phyloP scores from a whole-genome alignment of 2,888 invertebrate species.

The Drosophila leonis region DNA sequence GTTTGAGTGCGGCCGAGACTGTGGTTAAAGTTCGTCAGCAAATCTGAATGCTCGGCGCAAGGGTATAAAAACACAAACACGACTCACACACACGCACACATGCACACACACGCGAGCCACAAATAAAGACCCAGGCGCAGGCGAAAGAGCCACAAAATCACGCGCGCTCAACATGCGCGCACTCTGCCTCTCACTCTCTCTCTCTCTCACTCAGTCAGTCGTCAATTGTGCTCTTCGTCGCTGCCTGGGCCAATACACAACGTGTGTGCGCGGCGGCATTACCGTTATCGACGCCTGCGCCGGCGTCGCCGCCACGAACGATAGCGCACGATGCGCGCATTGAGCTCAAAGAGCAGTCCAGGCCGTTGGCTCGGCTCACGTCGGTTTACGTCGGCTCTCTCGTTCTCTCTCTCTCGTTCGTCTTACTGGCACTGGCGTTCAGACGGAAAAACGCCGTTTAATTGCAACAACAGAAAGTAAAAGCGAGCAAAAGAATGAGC shows the following conservation, averaged over 20 bases:
- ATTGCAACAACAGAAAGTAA: slow-evolving; percentile 77
- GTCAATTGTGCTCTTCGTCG: slow-evolving; percentile 23
- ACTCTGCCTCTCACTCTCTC: slow-evolving; percentile 28
- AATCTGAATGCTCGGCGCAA: slow-evolving; percentile 4
- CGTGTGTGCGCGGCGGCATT: slow-evolving; percentile 60
- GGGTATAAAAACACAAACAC: slow-evolving; percentile 51
- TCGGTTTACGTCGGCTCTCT: slow-evolving; percentile 31
- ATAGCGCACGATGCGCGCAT: slow-evolving; percentile 51
- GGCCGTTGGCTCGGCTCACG: slow-evolving; percentile 40
- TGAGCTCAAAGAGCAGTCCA: slow-evolving; percentile 62
- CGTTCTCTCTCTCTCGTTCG: slow-evolving; percentile 40
- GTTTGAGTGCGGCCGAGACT: not conserved
- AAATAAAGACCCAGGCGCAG: slow-evolving; percentile 66
- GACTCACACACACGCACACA: slow-evolving; percentile 46
- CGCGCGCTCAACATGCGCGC: slow-evolving; percentile 74
- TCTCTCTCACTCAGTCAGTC: slow-evolving; percentile 24
- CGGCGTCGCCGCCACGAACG: slow-evolving; percentile 52
- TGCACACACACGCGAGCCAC: slow-evolving; percentile 42
- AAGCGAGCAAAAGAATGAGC: slow-evolving; percentile 74
- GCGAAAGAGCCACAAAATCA: slow-evolving; percentile 76
- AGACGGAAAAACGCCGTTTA: slow-evolving; percentile 79
- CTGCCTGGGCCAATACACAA: slow-evolving; percentile 62
- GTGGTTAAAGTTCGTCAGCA: not conserved
- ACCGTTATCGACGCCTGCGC: slow-evolving; percentile 74
- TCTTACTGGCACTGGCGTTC: slow-evolving; percentile 55